A percentile compares a stretch with the other conserved stretches of the same genome.
Conservation (phyloP, 1,140 invertebrate species). For the Lepidotrigona ventralis region DNA sequence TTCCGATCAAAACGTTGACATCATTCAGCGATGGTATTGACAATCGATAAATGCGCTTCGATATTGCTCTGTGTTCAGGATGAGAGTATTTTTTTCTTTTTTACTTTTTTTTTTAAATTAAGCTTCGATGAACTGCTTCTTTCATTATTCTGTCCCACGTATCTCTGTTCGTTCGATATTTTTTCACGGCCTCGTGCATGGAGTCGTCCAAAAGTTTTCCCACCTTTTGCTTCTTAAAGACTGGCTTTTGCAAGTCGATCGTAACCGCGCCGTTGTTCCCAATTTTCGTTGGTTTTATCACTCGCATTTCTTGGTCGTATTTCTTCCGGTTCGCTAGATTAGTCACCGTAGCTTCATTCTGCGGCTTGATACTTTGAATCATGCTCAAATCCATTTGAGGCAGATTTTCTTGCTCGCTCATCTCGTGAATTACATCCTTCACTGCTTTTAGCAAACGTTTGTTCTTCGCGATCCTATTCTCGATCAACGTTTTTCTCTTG, state of each 20-base stretch:
- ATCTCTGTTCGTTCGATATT: slow-evolving; percentile 23
- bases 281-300: background rate
- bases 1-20: slow-evolving; percentile 10
- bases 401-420: background rate
- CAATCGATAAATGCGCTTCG: slow-evolving; percentile 47
- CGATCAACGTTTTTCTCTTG: background rate
- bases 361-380: background rate
- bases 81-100: no score
- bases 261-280: background rate
- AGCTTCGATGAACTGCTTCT: background rate
- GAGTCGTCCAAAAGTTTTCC: slow-evolving; percentile 42
- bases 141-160: background rate
- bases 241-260: background rate
- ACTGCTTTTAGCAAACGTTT: slow-evolving; percentile 24
- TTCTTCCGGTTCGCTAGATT: background rate
- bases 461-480: slow-evolving; percentile 17
- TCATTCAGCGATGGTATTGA: background rate
- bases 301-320: background rate
- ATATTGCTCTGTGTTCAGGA: slow-evolving; percentile 43
- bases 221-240: slow-evolving; percentile 44
- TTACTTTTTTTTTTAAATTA: background rate
- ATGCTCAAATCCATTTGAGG: background rate
- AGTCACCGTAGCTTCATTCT: background rate
- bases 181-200: slow-evolving; percentile 46
- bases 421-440: slow-evolving; percentile 23